Evolutionary conservation across 2,113 vertebrate genomes (phyloP).

Genomic region (Atherinomorus stipes): DNA sequence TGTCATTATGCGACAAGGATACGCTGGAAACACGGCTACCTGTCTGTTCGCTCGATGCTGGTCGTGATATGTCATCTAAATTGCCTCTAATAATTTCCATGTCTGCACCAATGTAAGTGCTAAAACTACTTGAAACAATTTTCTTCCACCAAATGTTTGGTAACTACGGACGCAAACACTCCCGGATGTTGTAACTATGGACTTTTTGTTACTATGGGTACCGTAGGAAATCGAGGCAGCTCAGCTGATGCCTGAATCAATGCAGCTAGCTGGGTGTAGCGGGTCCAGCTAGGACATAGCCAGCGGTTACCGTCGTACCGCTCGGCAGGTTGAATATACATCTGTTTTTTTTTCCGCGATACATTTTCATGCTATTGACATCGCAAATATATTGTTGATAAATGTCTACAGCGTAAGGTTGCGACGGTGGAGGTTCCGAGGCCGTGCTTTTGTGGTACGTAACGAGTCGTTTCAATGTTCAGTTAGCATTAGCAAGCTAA

Average conservation of each 20-base stretch:
- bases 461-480: slow-evolving; percentile 9
- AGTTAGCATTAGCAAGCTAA: slow-evolving; percentile 35
- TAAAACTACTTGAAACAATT: background rate
- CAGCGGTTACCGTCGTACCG: slow-evolving; percentile 41
- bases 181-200: slow-evolving; percentile 71
- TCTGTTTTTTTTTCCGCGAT: background rate
- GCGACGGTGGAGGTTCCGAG: slow-evolving; percentile 51
- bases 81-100: slow-evolving; percentile 87
- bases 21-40: slow-evolving; percentile 76
- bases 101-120: background rate
- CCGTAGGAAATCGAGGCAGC: slow-evolving; percentile 32
- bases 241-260: slow-evolving; percentile 47
- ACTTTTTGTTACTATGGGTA: slow-evolving; percentile 62
- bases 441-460: slow-evolving; percentile 64
- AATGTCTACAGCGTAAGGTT: slow-evolving; percentile 44
- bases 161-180: slow-evolving; percentile 63
- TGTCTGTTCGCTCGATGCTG: slow-evolving; percentile 76
- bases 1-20: slow-evolving; percentile 52
- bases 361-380: slow-evolving; percentile 4
- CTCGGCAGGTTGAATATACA: slow-evolving; percentile 8
- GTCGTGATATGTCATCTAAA: slow-evolving; percentile 85
- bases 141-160: slow-evolving; percentile 18
- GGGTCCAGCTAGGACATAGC: slow-evolving; percentile 49
- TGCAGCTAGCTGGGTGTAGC: slow-evolving; percentile 50
- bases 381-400: slow-evolving; percentile 5